Evolutionary conservation across 2,113 vertebrate species (phyloP).

Genomic region (Hippopotamus amphibius): DNA sequence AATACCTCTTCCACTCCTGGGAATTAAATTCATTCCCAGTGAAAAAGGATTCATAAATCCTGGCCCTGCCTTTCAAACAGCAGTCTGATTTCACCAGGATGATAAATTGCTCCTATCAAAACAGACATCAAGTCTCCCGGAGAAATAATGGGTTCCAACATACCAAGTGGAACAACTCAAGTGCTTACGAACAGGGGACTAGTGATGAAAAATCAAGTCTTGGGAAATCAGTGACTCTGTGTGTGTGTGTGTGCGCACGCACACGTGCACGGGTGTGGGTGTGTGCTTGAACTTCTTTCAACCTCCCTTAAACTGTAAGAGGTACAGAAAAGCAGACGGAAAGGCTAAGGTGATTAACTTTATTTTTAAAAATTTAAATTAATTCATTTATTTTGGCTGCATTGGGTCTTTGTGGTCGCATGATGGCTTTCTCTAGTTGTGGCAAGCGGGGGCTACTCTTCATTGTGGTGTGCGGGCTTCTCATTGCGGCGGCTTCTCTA

Average conservation of each 20-base stretch:
- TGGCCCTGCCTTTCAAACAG: conserved; percentile 1
- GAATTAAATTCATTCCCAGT: conserved; percentile 61
- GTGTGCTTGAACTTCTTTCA: conserved; percentile 55
- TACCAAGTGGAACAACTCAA: not conserved
- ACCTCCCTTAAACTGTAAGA: conserved; percentile 62
- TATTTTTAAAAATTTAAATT: not conserved
- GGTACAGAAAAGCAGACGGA: conserved; percentile 34
- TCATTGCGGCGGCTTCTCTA: no score
- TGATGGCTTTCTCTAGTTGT: no score
- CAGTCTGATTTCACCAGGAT: conserved; percentile 39
- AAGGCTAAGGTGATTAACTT: conserved; percentile 37
- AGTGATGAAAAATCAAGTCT: not conserved
- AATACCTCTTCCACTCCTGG: not conserved
- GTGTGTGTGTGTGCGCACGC: no score
- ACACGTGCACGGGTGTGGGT: not conserved
- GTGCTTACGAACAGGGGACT: not conserved
- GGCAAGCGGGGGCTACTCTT: no score
- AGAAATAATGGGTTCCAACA: not conserved
- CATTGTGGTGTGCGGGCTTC: no score
- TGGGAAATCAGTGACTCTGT: conserved; percentile 40
- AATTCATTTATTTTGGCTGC: no score
- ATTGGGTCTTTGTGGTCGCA: no score
- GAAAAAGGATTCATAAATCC: conserved; percentile 68
- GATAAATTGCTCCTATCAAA: conserved; percentile 74
- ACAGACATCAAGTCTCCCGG: conserved; percentile 46